phyloP scores from a whole-genome alignment of 2,888 invertebrate genomes.

The Prenolepis imparis region DNA sequence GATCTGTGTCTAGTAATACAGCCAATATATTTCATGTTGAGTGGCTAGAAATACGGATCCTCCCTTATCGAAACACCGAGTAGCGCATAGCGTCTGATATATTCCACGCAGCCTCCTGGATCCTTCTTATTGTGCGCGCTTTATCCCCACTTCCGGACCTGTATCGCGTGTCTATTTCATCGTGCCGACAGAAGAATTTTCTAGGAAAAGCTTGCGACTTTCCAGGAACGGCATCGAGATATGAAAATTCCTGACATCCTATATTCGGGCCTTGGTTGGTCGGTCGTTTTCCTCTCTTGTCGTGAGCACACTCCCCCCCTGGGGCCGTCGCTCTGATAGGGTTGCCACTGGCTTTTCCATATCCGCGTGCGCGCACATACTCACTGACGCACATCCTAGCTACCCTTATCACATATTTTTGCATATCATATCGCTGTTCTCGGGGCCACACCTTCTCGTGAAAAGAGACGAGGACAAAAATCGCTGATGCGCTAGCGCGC shows the following conservation, averaged over 20 bases:
- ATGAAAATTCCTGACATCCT: slow-evolving; percentile 82
- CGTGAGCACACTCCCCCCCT: slow-evolving; percentile 73
- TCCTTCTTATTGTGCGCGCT: slow-evolving; percentile 29
- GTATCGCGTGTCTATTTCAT: slow-evolving; percentile 60
- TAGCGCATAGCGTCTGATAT: slow-evolving; percentile 23
- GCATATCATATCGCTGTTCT: slow-evolving; percentile 80
- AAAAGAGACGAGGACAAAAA: slow-evolving; percentile 44
- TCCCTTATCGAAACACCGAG: slow-evolving; percentile 19
- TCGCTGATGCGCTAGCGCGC: slow-evolving; percentile 48
- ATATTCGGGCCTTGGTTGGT: slow-evolving; percentile 76
- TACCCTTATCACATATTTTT: slow-evolving; percentile 82
- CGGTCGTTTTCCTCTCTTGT: slow-evolving; percentile 69
- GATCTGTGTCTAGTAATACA: background rate
- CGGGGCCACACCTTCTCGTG: slow-evolving; percentile 71
- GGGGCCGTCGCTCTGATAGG: slow-evolving; percentile 79
- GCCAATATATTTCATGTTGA: background rate
- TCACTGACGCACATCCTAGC: slow-evolving; percentile 71
- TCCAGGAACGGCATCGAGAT: slow-evolving; percentile 78
- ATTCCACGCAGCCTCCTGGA: slow-evolving; percentile 52
- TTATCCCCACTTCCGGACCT: slow-evolving; percentile 56
- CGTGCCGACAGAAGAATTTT: slow-evolving; percentile 71
- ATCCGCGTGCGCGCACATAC: slow-evolving; percentile 71
- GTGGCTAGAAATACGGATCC: slow-evolving; percentile 13
- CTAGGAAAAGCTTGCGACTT: slow-evolving; percentile 74
- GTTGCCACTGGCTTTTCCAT: slow-evolving; percentile 79